phyloP scores from a whole-genome alignment of 1,140 invertebrate genomes.

The Tyrophagus putrescentiae region DNA sequence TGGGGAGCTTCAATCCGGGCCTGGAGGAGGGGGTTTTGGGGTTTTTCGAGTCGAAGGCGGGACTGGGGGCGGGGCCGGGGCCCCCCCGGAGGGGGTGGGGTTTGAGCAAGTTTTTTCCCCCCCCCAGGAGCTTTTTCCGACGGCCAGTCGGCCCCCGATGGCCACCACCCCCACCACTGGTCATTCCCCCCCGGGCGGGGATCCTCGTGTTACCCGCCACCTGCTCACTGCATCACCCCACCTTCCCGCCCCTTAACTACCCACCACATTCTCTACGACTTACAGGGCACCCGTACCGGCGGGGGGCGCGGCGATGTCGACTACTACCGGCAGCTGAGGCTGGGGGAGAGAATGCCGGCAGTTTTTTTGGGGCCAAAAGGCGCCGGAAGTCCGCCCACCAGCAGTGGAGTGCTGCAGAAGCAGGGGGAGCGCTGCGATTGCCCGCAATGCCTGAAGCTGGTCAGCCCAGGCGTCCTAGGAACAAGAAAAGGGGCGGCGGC shows the following conservation, averaged over 20 bases:
- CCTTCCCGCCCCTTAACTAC: conserved; percentile 40
- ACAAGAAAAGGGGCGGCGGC: conserved; percentile 40
- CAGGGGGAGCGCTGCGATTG: conserved; percentile 54
- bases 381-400: conserved; percentile 24
- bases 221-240: too few species aligned
- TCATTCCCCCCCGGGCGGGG: too few species aligned
- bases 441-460: conserved; percentile 58
- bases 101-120: too few species aligned
- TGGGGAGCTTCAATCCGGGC: conserved; percentile 50
- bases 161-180: not conserved
- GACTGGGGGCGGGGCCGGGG: conserved; percentile 35
- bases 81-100: too few species aligned
- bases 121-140: not conserved
- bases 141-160: not conserved
- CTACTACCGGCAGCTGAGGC: conserved; percentile 50
- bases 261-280: conserved; percentile 76
- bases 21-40: conserved; percentile 56
- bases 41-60: conserved; percentile 63
- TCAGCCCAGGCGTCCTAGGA: conserved; percentile 53
- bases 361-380: conserved; percentile 28
- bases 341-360: too few species aligned
- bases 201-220: too few species aligned
- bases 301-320: conserved; percentile 70
- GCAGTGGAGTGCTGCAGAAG: conserved; percentile 44
- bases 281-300: conserved; percentile 48